Percentiles rank a stretch among this genome's conserved stretches.
Conservation (phyloP, 1,140 invertebrate species). For the Pteromalus puparum region DNA sequence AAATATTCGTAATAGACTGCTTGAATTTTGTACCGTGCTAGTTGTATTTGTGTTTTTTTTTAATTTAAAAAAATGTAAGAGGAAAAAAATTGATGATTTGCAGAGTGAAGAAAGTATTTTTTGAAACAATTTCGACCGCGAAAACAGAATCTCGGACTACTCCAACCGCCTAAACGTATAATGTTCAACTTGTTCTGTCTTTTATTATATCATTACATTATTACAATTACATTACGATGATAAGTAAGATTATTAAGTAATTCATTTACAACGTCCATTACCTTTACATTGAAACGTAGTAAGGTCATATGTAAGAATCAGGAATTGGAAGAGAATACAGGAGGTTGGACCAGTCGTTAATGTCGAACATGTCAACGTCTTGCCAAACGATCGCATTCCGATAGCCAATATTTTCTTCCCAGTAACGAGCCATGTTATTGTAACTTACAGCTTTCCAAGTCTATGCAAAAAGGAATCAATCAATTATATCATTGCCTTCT, state of each 20-base stretch:
- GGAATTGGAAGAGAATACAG: constrained; percentile 58
- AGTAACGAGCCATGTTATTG: constrained; percentile 60
- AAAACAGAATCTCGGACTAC: too few species aligned
- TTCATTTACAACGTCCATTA: constrained; percentile 29
- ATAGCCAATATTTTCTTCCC: constrained; percentile 55
- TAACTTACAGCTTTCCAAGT: constrained; percentile 55
- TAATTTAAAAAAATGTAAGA: constrained; percentile 9
- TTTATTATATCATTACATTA: constrained; percentile 24
- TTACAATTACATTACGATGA: neutral
- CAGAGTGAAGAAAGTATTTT: neutral
- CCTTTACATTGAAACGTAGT: constrained; percentile 25
- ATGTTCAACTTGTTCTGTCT: constrained; percentile 9
- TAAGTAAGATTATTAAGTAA: constrained; percentile 42
- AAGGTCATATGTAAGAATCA: constrained; percentile 44
- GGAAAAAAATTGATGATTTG: neutral
- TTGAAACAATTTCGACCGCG: neutral
- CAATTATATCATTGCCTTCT: constrained; percentile 36
- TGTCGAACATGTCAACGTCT: constrained; percentile 55
- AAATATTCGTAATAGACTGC: constrained; percentile 52
- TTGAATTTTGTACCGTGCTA: constrained; percentile 46
- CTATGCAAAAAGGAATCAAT: constrained; percentile 46
- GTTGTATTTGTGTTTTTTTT: constrained; percentile 35
- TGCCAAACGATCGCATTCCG: constrained; percentile 56
- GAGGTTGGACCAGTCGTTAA: constrained; percentile 59
- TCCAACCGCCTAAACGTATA: neutral